Evolutionary conservation across 2,888 invertebrate genomes (phyloP).

Genomic region (Tanytarsus gracilentus): DNA sequence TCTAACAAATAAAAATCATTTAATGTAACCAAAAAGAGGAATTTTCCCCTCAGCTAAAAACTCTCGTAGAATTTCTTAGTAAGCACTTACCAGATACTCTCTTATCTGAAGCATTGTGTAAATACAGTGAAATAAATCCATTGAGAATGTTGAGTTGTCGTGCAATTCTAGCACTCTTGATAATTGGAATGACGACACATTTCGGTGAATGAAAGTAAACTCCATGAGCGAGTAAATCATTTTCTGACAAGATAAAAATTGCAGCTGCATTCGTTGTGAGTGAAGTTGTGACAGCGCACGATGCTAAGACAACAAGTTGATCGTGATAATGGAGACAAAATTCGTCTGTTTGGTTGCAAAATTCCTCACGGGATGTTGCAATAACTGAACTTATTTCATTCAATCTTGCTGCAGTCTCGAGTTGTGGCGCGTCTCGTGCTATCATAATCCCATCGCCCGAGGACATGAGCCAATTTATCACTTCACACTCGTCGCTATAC

Average conservation of each 20-base stretch:
- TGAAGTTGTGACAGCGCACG: not conserved
- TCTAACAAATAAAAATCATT: too few species aligned
- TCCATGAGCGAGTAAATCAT: not conserved
- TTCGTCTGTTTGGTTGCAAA: too few species aligned
- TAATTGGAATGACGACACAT: not conserved
- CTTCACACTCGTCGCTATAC: not conserved
- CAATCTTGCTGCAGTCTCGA: too few species aligned
- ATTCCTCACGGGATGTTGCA: not conserved
- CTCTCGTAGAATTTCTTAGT: too few species aligned
- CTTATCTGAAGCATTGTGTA: too few species aligned
- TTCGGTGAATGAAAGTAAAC: not conserved
- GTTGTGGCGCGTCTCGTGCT: not conserved
- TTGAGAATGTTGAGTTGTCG: not conserved
- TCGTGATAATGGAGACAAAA: too few species aligned
- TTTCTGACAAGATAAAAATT: not conserved
- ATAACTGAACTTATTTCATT: too few species aligned
- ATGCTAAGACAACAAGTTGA: not conserved
- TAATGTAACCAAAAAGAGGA: too few species aligned
- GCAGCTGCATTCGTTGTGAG: not conserved
- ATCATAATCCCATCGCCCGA: not conserved
- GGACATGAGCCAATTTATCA: not conserved
- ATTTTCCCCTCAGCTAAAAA: too few species aligned
- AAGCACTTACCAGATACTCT: too few species aligned
- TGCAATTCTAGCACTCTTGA: not conserved
- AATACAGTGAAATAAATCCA: not conserved